phyloP scores from a whole-genome alignment of 2,888 invertebrate species.

The Leucozona laternaria region DNA sequence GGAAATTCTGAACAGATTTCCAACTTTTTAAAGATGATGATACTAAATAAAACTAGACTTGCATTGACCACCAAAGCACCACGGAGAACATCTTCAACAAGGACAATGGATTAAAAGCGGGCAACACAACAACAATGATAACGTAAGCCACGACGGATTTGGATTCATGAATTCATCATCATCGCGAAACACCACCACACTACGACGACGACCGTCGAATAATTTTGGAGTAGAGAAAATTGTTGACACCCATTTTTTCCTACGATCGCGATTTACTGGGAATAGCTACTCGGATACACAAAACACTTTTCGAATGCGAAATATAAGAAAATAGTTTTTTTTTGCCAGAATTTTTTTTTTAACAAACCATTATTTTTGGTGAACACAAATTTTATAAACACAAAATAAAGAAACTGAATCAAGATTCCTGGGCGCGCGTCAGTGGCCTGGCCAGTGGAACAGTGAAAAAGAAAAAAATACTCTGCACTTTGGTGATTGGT shows the following conservation, averaged over 20 bases:
- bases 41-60: slow-evolving; percentile 29
- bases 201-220: slow-evolving; percentile 56
- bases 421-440: slow-evolving; percentile 43
- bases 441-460: slow-evolving; percentile 9
- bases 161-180: slow-evolving; percentile 61
- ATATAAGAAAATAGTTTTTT: not conserved
- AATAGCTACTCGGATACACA: slow-evolving; percentile 33
- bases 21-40: slow-evolving; percentile 37
- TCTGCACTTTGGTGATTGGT: slow-evolving; percentile 49
- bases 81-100: slow-evolving; percentile 44
- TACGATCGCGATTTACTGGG: slow-evolving; percentile 56
- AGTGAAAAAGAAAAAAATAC: slow-evolving; percentile 49
- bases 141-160: slow-evolving; percentile 31
- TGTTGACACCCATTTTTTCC: slow-evolving; percentile 76
- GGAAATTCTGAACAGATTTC: not conserved
- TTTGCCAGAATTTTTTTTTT: not conserved
- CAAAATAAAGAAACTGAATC: slow-evolving; percentile 10
- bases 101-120: slow-evolving; percentile 3
- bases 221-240: slow-evolving; percentile 74
- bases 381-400: slow-evolving; percentile 7
- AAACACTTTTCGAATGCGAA: slow-evolving; percentile 9
- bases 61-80: slow-evolving; percentile 56
- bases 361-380: not conserved
- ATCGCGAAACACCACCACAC: slow-evolving; percentile 21
- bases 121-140: slow-evolving; percentile 25